Evolutionary conservation across 1,140 invertebrate genomes (phyloP).

Genomic region (Paraescarpia echinospica): DNA sequence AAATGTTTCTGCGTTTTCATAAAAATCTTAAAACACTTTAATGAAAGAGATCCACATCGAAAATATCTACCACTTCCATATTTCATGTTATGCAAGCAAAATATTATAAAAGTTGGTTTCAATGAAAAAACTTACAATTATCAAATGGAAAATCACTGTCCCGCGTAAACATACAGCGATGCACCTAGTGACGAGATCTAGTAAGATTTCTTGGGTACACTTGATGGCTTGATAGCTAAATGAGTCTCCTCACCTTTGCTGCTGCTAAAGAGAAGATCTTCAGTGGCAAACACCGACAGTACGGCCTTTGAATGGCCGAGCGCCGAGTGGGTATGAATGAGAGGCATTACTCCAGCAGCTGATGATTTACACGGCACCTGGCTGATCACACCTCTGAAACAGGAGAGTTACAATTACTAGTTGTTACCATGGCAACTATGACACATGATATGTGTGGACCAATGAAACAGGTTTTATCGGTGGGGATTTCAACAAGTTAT

Average conservation of each 20-base stretch:
- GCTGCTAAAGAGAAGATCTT: conserved; percentile 74
- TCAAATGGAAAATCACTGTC: too few species aligned
- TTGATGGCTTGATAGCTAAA: too few species aligned
- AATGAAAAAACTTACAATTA: too few species aligned
- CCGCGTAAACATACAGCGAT: too few species aligned
- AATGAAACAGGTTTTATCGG: not conserved
- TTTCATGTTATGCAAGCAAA: too few species aligned
- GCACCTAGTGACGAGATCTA: too few species aligned
- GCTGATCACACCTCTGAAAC: conserved; percentile 27
- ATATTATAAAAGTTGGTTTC: too few species aligned
- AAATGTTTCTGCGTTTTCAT: too few species aligned
- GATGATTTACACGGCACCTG: not conserved
- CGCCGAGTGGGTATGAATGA: conserved; percentile 65
- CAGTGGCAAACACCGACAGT: conserved; percentile 73
- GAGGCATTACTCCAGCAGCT: conserved; percentile 6
- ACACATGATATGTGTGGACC: not conserved
- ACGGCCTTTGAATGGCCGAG: conserved; percentile 84
- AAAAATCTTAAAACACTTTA: too few species aligned
- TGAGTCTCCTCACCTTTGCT: conserved; percentile 69
- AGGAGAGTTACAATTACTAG: not conserved
- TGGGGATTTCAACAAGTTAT: not conserved
- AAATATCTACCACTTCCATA: too few species aligned
- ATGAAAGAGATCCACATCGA: too few species aligned
- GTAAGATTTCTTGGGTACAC: too few species aligned
- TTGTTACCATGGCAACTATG: not conserved